phyloP scores from a whole-genome alignment of 2,113 vertebrate species.

The Phyllostomus discolor region DNA sequence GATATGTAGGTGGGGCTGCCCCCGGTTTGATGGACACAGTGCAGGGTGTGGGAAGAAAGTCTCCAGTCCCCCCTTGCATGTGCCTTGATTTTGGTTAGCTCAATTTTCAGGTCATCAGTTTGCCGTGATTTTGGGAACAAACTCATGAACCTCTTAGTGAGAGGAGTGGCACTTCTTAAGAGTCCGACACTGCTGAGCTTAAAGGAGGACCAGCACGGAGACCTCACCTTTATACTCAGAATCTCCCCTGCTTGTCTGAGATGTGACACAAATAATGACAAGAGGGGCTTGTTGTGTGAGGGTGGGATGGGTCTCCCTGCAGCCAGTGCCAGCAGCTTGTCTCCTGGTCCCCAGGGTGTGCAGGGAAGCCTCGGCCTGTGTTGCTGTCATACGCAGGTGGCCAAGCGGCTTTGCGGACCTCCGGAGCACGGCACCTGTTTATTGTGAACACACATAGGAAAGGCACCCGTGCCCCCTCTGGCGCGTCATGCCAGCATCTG shows the following conservation, averaged over 20 bases:
- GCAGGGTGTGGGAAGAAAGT: not conserved
- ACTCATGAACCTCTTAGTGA: not conserved
- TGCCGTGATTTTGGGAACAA: not conserved
- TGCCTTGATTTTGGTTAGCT: not conserved
- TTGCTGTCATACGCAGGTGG: not conserved
- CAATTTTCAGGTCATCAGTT: not conserved
- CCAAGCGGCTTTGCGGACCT: not conserved
- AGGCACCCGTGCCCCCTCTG: not conserved
- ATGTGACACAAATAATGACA: fast-evolving
- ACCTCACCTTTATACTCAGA: not conserved
- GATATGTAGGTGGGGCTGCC: not conserved
- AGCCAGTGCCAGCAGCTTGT: not conserved
- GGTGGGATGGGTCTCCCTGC: not conserved
- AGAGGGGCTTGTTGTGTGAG: not conserved
- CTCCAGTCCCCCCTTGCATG: not conserved
- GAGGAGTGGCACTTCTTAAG: fast-evolving
- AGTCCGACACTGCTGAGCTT: not conserved
- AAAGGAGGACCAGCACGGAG: not conserved
- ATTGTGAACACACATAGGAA: not conserved
- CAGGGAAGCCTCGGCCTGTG: not conserved
- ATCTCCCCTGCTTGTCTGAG: not conserved
- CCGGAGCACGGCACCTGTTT: not conserved
- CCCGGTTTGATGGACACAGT: not conserved
- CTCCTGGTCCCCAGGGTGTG: fast-evolving
- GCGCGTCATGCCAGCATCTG: not conserved